Evolutionary conservation across 2,888 invertebrate species (phyloP).

Genomic region (Agonopterix alstromeriana): DNA sequence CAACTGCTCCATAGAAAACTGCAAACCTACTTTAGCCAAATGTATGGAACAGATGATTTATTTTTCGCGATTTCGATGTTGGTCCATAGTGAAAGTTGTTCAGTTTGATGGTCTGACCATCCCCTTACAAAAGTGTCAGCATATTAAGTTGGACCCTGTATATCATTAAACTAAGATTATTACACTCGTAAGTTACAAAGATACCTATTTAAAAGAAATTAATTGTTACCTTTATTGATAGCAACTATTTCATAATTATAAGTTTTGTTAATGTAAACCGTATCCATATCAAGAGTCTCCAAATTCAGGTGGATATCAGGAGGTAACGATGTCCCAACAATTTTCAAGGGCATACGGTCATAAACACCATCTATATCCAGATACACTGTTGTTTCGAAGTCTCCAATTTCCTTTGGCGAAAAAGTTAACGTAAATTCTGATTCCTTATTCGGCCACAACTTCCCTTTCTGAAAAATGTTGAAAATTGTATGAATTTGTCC

Average conservation of each 20-base stretch:
- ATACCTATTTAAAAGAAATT: too few species aligned
- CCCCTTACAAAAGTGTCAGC: too few species aligned
- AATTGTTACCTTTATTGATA: conserved; percentile 66
- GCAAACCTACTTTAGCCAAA: too few species aligned
- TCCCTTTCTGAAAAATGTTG: conserved; percentile 62
- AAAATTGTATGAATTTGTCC: background rate
- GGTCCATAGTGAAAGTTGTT: too few species aligned
- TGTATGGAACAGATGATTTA: too few species aligned
- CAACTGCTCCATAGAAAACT: too few species aligned
- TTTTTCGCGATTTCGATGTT: too few species aligned
- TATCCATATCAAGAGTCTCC: conserved; percentile 72
- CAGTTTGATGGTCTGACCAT: too few species aligned
- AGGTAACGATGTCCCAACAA: conserved; percentile 75
- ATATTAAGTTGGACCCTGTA: too few species aligned
- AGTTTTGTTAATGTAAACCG: conserved; percentile 74
- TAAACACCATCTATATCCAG: conserved; percentile 76
- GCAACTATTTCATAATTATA: conserved; percentile 79
- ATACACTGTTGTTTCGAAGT: conserved; percentile 66
- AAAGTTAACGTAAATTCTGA: conserved; percentile 74
- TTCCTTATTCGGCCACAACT: conserved; percentile 75
- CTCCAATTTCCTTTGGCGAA: conserved; percentile 68
- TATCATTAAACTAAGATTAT: too few species aligned
- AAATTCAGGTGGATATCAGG: conserved; percentile 75
- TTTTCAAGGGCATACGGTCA: conserved; percentile 65
- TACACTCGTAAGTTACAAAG: too few species aligned